Evolutionary conservation across 2,113 vertebrate genomes (phyloP).

Genomic region (Parotia lawesii): DNA sequence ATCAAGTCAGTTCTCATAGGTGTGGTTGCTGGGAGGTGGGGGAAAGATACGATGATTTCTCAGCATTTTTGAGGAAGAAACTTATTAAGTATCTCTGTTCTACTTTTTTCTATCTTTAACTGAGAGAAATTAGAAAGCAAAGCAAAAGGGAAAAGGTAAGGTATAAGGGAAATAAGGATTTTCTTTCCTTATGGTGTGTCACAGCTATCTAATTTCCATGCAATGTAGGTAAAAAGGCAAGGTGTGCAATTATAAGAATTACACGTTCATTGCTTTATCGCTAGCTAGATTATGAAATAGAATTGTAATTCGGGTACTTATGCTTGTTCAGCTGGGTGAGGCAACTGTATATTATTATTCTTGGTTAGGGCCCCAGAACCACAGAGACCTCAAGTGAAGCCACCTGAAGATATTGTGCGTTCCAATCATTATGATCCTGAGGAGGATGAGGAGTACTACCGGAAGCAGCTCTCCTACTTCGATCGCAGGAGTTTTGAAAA

Average conservation of each 20-base stretch:
- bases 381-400: constrained; percentile 88
- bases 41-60: not conserved
- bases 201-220: not conserved
- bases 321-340: not conserved
- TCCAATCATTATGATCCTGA: constrained; percentile 92
- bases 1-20: not conserved
- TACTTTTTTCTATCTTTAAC: not conserved
- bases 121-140: not conserved
- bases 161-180: not conserved
- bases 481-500: constrained; percentile 92
- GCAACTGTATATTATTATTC: not conserved
- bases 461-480: constrained; percentile 95
- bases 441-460: constrained; percentile 95
- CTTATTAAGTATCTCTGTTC: not conserved
- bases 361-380: constrained; percentile 86
- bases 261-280: not conserved
- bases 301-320: not conserved
- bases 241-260: not conserved
- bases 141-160: not conserved
- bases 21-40: not conserved
- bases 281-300: not conserved
- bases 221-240: not conserved
- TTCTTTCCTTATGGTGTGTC: not conserved
- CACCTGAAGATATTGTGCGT: constrained; percentile 84
- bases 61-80: not conserved